Conservation (phyloP, 2,888 invertebrate species). For the Penaeus monodon region DNA sequence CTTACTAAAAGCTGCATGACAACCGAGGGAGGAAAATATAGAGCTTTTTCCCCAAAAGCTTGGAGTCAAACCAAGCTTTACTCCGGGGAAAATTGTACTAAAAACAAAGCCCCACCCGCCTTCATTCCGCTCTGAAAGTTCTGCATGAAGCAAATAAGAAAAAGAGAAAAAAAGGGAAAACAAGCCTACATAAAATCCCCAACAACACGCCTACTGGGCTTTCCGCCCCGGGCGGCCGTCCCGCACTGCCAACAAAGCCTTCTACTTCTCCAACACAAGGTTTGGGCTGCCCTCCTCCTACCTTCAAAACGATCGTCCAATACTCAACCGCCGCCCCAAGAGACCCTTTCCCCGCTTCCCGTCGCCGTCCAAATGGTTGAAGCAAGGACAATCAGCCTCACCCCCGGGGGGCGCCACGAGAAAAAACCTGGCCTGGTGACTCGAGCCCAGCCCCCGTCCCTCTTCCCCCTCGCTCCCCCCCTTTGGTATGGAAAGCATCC, state of each 20-base stretch:
- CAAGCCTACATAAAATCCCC: not conserved
- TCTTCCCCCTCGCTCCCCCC: constrained; percentile 38
- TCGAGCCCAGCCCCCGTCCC: constrained; percentile 38
- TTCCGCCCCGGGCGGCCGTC: constrained; percentile 43
- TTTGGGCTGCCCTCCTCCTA: constrained; percentile 37
- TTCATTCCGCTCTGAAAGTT: constrained; percentile 61
- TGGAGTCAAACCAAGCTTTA: constrained; percentile 51
- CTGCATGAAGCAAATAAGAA: constrained; percentile 56
- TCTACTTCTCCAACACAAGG: constrained; percentile 23
- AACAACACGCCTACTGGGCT: constrained; percentile 33
- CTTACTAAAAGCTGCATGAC: constrained; percentile 50
- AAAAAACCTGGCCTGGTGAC: constrained; percentile 9
- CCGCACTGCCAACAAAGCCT: constrained; percentile 56
- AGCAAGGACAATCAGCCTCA: constrained; percentile 24
- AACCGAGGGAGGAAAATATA: constrained; percentile 38
- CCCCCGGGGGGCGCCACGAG: not conserved
- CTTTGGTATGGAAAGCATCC: constrained; percentile 12
- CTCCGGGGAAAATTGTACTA: constrained; percentile 31
- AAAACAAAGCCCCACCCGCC: constrained; percentile 64
- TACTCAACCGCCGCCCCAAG: constrained; percentile 47
- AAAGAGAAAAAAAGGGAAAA: constrained; percentile 11
- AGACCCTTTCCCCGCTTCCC: constrained; percentile 33
- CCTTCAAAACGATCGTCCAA: constrained; percentile 49
- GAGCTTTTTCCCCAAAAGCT: constrained; percentile 56
- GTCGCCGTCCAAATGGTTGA: constrained; percentile 48